These are phyloP conservation scores for Narcine bancroftii DNA, from an alignment of 2,113 vertebrate species.

Conservation along the genomic window DNA sequence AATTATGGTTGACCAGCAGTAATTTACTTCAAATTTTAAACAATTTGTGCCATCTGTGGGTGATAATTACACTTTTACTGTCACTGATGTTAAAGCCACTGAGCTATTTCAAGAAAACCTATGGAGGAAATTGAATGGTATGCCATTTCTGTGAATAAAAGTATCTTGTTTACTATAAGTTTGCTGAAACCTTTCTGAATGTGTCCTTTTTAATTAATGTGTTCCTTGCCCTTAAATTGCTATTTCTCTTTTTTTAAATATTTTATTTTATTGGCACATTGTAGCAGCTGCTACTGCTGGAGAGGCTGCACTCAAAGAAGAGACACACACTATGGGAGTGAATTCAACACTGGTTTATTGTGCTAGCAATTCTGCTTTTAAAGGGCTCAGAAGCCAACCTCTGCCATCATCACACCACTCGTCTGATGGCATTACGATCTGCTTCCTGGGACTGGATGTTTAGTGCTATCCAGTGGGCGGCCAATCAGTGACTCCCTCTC, in stretches of 20 bases:
- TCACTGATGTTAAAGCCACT: neutral
- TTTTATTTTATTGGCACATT: neutral
- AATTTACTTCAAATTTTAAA: constrained; percentile 12
- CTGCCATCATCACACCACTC: too few species aligned
- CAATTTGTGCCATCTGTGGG: neutral
- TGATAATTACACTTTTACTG: neutral
- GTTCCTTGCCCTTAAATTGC: neutral
- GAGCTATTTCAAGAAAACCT: neutral
- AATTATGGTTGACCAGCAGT: neutral
- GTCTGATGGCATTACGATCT: too few species aligned
- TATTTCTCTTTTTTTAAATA: too few species aligned
- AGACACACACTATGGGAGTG: too few species aligned
- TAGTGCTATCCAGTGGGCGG: too few species aligned
- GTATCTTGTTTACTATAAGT: neutral
- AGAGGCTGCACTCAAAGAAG: too few species aligned
- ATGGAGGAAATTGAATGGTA: neutral
- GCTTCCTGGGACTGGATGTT: too few species aligned
- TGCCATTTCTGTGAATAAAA: neutral
- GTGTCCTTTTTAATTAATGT: neutral
- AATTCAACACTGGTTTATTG: too few species aligned
- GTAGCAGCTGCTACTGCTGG: too few species aligned
- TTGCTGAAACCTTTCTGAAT: neutral
- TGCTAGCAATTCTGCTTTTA: too few species aligned
- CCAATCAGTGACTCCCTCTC: too few species aligned
- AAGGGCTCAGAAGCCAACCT: too few species aligned